Evolutionary conservation across 2,113 vertebrate genomes (phyloP).

Genomic region (Gavia stellata): DNA sequence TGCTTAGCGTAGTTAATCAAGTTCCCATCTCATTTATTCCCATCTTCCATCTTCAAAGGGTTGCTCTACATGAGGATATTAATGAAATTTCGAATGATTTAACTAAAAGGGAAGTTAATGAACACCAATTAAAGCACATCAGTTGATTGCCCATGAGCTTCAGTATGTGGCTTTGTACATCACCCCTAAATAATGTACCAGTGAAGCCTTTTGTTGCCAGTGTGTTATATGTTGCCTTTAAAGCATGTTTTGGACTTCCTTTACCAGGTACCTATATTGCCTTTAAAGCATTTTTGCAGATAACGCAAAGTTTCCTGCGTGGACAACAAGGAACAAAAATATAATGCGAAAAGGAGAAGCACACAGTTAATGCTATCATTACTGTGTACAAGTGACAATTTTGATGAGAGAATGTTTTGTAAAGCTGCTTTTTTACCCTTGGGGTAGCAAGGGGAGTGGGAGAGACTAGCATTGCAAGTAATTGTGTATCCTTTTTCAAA

Average conservation of each 20-base stretch:
- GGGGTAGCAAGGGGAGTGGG: background rate
- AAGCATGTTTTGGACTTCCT: background rate
- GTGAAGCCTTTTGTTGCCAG: background rate
- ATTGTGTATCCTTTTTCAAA: background rate
- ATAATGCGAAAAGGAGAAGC: background rate
- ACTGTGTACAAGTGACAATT: background rate
- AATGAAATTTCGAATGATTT: conserved; percentile 10
- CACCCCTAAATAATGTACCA: background rate
- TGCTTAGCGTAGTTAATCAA: background rate
- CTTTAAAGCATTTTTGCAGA: background rate
- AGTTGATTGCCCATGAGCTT: background rate
- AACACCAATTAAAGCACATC: conserved; percentile 2
- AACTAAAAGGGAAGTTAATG: conserved; percentile 1
- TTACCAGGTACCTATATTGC: background rate
- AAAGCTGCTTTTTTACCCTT: background rate
- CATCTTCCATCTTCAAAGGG: background rate
- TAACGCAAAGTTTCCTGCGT: background rate
- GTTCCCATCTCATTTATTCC: background rate
- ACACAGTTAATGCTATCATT: background rate
- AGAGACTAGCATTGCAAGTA: background rate
- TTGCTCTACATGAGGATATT: background rate
- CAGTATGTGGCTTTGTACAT: background rate
- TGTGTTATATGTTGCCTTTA: background rate
- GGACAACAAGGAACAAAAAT: background rate
- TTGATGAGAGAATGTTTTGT: background rate